Base-by-base conservation (phyloP, 37 sponge, comb jelly and placozoan species). In the Aplysina aerophoba region DNA sequence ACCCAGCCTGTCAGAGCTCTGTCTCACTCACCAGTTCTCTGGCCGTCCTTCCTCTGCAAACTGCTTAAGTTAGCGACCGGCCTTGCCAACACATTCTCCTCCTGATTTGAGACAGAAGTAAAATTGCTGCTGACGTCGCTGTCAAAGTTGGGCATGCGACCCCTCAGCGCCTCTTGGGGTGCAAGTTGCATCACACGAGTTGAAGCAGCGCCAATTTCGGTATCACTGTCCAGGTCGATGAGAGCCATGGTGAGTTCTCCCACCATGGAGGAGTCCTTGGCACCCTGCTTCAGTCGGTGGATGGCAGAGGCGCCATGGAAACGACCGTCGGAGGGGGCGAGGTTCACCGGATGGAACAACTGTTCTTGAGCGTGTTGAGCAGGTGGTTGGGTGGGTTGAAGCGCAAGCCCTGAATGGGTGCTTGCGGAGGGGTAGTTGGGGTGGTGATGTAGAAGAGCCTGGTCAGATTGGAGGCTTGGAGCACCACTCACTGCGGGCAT, bases 51-150 rank as follows among this genome's bases (percentile, higher is more conserved):
- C 14, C 78, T 36, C 78, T 75, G 39, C 44, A 75, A 41, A 40
- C 78, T 75, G 33, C 53, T 54, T 4, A 21, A 39, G 37, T 25
- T 37, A 11, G n/a, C 4, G n/a, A 41, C 53, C 6, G 54, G 44
- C 14, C 1, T 44, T 40, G 13, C 15, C 34, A 35, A 1, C 71
- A 30, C 34, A 34, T 15, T 28, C 22, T 75, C 78, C 4, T 20
- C 4, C n/a, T 36, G 53, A 53, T 41, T 75, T 3, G 78, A 75
- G 0, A 75, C 78, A 22, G 78, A 75, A 22, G 78, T 75, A 53
- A 75, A 75, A 22, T 31, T 75, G 40, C 78, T 75, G 78, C 78
- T 75, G 37, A 75, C 78, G 40, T 75, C 78, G 40, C 78, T 75
- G 50, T 75, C 78, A 31, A 75, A 21, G n/a, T 31, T 75, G 44